These are phyloP conservation scores for Drosophila multiciliata DNA, from an alignment of 2,888 invertebrate genomes.

Conservation along the genomic window DNA sequence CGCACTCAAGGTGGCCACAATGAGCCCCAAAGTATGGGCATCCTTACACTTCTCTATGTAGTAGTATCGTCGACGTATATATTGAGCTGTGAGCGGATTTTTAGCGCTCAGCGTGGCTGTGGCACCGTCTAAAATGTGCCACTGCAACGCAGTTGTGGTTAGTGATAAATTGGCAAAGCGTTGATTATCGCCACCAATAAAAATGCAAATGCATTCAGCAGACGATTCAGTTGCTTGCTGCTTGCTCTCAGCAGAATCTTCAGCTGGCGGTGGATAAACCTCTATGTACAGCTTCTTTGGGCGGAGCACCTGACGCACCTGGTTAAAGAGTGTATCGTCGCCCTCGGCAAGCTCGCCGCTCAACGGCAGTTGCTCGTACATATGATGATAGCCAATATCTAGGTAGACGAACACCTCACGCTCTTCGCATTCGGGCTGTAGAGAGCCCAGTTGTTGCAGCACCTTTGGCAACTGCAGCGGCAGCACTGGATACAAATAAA, in stretches of 20 bases:
- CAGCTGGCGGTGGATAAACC: conserved; percentile 71
- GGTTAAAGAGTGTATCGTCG: conserved; percentile 44
- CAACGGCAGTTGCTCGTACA: conserved; percentile 84
- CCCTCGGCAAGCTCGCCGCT: conserved; percentile 39
- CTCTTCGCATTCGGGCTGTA: conserved; percentile 79
- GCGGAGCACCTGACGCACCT: conserved; percentile 57
- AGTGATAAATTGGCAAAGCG: conserved; percentile 88
- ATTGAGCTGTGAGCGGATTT: conserved; percentile 86
- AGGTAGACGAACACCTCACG: conserved; percentile 87
- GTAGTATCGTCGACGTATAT: conserved; percentile 92
- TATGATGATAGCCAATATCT: conserved; percentile 89
- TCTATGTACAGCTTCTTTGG: conserved; percentile 66
- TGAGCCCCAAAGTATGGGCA: conserved; percentile 93
- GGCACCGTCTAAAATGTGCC: conserved; percentile 87
- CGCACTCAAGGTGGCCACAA: conserved; percentile 96
- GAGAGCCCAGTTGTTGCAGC: conserved; percentile 78
- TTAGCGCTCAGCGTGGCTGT: conserved; percentile 82
- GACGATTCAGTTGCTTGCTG: conserved; percentile 73
- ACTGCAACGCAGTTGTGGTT: conserved; percentile 86
- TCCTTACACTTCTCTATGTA: conserved; percentile 96
- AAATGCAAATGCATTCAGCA: conserved; percentile 87
- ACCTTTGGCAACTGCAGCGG: conserved; percentile 86
- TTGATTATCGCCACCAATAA: conserved; percentile 88
- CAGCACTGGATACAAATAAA: conserved; percentile 89
- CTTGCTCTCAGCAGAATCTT: conserved; percentile 46